phyloP scores from a whole-genome alignment of 2,113 vertebrate species.

The Platycercus adscitus region DNA sequence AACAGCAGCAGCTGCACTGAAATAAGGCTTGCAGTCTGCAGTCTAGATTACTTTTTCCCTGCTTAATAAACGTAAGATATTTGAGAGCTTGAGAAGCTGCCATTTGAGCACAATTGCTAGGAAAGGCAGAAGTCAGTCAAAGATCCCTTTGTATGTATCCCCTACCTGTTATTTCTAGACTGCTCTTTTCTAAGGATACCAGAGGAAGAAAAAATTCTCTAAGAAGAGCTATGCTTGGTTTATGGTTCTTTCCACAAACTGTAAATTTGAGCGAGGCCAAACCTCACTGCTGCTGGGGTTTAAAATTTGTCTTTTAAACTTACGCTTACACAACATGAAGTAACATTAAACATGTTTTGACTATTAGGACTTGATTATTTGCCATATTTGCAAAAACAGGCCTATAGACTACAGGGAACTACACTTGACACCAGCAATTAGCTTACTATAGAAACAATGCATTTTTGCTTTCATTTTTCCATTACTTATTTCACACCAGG shows the following conservation, averaged over 20 bases:
- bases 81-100: neutral
- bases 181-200: neutral
- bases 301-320: neutral
- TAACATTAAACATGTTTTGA: neutral
- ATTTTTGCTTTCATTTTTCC: neutral
- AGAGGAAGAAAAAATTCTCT: neutral
- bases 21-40: neutral
- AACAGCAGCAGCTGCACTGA: neutral
- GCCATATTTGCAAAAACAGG: neutral
- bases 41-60: neutral
- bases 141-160: neutral
- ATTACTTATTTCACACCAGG: neutral
- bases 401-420: neutral
- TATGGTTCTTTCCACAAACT: neutral
- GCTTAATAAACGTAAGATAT: neutral
- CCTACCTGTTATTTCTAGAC: neutral
- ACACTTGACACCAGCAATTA: neutral
- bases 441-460: neutral
- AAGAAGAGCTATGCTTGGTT: neutral
- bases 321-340: neutral
- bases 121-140: neutral
- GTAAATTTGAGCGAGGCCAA: neutral
- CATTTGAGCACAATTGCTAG: neutral
- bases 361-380: neutral
- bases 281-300: neutral